A percentile compares a stretch with the other conserved stretches of the same genome.
Conservation (phyloP, 2,888 invertebrate species). For the Hylaea fasciaria region DNA sequence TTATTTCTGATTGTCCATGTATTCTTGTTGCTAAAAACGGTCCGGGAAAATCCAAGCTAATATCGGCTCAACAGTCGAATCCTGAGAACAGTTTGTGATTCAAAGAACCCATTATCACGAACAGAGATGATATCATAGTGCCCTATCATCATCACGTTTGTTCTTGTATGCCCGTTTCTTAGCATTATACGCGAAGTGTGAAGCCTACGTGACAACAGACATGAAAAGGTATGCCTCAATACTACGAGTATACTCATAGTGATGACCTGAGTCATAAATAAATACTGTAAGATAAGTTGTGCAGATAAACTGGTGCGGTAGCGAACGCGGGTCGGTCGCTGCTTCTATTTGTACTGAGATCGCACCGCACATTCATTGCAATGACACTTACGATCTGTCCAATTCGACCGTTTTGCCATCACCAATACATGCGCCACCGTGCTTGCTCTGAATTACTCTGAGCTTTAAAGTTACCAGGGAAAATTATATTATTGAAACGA, state of each 20-base stretch:
- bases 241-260: neutral
- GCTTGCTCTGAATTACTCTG: no score
- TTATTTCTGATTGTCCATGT: neutral
- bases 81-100: conserved; percentile 25
- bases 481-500: no score
- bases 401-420: no score
- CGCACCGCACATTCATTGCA: no score
- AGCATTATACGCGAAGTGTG: conserved; percentile 1
- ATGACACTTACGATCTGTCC: no score
- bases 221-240: neutral
- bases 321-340: no score
- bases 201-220: conserved; percentile 14
- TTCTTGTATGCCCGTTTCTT: conserved; percentile 17
- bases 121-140: conserved; percentile 39
- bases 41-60: conserved; percentile 9
- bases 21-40: neutral
- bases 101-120: conserved; percentile 43
- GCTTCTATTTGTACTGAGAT: no score
- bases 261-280: no score
- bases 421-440: no score
- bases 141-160: conserved; percentile 33
- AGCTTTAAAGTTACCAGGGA: no score
- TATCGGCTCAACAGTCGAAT: conserved; percentile 19
- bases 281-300: no score
- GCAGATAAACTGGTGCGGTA: no score